Evolutionary conservation across 2,888 invertebrate genomes (phyloP), one percentile per base, ranked within the genome.

Genomic region (Eupsilia transversa): DNA sequence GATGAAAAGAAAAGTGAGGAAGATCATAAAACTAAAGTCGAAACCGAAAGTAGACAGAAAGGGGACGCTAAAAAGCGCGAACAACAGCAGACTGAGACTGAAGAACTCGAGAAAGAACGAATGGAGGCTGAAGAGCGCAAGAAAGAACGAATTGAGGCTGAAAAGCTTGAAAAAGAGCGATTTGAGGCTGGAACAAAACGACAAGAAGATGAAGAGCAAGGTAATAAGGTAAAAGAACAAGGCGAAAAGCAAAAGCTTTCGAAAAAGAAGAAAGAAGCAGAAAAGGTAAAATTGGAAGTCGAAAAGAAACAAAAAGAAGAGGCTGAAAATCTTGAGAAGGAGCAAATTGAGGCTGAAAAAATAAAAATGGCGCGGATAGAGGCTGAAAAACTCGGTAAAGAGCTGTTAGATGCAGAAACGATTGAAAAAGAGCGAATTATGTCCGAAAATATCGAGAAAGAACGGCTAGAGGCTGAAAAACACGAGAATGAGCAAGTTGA

Each of bases 291-390:
- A 38, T 75, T 84, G n/a, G 79, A 82, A 68, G 60, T 49, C 20
- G 79, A 88, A 66, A 73, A 70, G 14, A 72, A 79, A 68, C 64
- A 72, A 20, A 75, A 79, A n/a, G 72, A 73, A 65, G 78, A 71
- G 52, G 68, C 63, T 4, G 66, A 88, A 66, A 82, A 87, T 63
- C 79, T 61, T 14, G 35, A 64, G 0, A 46, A 64, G 1, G 10
- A 63, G 4, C 43, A 1, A 5, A 14, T 84, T 27, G 81, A 83
- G 41, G 49, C 63, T 46, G 81, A 87, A 71, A 74, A 79, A 10
- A 9, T 9, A 1, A 14, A 73, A 77, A 59, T 41, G 63, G 4
- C 74, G 72, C 59, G 68, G 68, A 69, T 9, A 5, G 76, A 72
- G 46, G 73, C 60, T 1, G 69, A 89, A 65, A 82, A 88, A 63